Evolutionary conservation across 2,888 invertebrate species (phyloP).

Genomic region (Plutella xylostella): DNA sequence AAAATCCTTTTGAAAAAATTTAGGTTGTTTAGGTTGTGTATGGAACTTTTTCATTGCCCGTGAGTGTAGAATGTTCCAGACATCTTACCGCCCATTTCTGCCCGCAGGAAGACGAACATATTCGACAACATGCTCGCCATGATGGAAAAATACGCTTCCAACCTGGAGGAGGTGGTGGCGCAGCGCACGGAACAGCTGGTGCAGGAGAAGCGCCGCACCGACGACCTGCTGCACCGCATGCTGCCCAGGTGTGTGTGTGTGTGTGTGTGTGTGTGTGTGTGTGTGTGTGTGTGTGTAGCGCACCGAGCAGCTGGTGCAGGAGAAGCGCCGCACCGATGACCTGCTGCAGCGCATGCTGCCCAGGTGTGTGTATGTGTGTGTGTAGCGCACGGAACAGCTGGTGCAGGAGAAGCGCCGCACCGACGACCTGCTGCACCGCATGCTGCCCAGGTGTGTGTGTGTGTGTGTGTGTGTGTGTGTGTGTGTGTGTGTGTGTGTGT

Average conservation of each 20-base stretch:
- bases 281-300: too few species aligned
- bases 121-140: conserved; percentile 91
- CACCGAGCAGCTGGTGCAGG: conserved; percentile 82
- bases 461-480: conserved; percentile 49
- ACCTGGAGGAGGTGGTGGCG: conserved; percentile 85
- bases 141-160: conserved; percentile 92
- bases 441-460: conserved; percentile 80
- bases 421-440: conserved; percentile 83
- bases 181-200: conserved; percentile 83
- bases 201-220: conserved; percentile 88
- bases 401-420: conserved; percentile 88
- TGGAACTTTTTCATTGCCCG: too few species aligned
- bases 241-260: conserved; percentile 85
- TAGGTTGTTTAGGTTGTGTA: too few species aligned
- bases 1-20: too few species aligned
- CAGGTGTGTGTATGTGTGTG: conserved; percentile 80
- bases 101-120: conserved; percentile 80
- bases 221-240: conserved; percentile 86
- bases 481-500: too few species aligned
- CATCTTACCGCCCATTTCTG: background rate
- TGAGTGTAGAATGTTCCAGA: too few species aligned
- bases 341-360: conserved; percentile 88
- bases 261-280: too few species aligned
- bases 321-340: conserved; percentile 88
- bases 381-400: conserved; percentile 84